These are phyloP conservation scores for Miltochrista miniata DNA, from an alignment of 2,888 invertebrate genomes.

Conservation along the genomic window DNA sequence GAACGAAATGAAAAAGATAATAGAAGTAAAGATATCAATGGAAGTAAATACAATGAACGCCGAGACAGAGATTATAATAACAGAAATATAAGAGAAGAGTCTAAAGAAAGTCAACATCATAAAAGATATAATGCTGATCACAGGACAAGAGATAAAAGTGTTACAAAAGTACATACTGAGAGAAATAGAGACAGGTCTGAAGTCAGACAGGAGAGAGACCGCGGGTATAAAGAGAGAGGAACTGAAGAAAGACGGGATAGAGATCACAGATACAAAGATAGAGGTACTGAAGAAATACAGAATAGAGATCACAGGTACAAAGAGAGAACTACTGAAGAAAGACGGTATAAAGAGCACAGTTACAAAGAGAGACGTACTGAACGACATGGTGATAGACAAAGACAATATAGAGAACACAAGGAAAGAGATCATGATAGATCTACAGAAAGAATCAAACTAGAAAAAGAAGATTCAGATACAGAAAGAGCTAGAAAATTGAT, in stretches of 20 bases:
- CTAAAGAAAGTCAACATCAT: background rate
- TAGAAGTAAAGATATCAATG: background rate
- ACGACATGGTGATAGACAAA: background rate
- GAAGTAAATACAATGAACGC: background rate
- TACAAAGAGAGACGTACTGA: background rate
- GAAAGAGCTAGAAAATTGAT: conserved; percentile 9
- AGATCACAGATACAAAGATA: background rate
- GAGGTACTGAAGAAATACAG: background rate
- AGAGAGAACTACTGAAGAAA: background rate
- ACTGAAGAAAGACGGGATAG: background rate
- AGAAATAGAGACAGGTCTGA: background rate
- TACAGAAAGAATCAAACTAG: background rate
- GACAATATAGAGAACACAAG: background rate
- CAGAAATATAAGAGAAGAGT: background rate
- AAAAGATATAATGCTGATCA: background rate
- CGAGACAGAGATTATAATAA: background rate
- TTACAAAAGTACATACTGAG: too few relatives aligned
- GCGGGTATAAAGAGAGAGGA: background rate
- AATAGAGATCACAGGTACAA: background rate
- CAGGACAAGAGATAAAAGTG: background rate
- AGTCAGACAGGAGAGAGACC: too few relatives aligned
- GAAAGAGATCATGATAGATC: background rate
- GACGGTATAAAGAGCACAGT: background rate
- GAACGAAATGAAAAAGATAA: background rate
- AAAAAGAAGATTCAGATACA: background rate